Conservation (phyloP, 2,797 vertebrate species). For the Hemibagrus guttatus region DNA sequence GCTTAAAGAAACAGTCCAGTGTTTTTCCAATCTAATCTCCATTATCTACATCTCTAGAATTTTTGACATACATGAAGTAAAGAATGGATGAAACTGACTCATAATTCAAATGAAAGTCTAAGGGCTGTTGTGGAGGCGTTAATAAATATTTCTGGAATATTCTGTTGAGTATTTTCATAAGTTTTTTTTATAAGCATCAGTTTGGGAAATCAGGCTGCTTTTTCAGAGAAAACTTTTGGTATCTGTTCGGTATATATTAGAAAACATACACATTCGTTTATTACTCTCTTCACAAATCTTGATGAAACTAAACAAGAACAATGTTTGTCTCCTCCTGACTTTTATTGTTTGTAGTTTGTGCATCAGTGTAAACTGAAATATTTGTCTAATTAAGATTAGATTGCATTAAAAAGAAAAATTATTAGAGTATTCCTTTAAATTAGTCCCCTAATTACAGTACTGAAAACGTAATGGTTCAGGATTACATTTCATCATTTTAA, state of each 20-base stretch:
- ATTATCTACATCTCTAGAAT: background rate
- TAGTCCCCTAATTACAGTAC: background rate
- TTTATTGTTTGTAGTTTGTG: background rate
- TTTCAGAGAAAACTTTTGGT: background rate
- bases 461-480: background rate
- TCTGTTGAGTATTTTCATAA: background rate
- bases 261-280: background rate
- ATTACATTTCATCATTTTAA: conserved; percentile 3
- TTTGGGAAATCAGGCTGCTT: background rate
- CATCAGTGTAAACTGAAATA: background rate
- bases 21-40: background rate
- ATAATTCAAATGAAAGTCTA: background rate
- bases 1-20: background rate
- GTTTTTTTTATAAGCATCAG: too few species aligned
- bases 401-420: background rate
- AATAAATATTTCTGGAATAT: background rate
- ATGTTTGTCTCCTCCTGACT: background rate
- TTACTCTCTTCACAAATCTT: background rate
- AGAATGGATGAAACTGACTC: background rate
- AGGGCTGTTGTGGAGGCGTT: background rate
- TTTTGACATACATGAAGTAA: background rate
- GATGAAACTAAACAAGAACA: background rate
- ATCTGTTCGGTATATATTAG: background rate
- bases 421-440: background rate
- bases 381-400: background rate